Base-by-base conservation (phyloP, 64 coral and sea anemone species). In the Acropora tenuis region DNA sequence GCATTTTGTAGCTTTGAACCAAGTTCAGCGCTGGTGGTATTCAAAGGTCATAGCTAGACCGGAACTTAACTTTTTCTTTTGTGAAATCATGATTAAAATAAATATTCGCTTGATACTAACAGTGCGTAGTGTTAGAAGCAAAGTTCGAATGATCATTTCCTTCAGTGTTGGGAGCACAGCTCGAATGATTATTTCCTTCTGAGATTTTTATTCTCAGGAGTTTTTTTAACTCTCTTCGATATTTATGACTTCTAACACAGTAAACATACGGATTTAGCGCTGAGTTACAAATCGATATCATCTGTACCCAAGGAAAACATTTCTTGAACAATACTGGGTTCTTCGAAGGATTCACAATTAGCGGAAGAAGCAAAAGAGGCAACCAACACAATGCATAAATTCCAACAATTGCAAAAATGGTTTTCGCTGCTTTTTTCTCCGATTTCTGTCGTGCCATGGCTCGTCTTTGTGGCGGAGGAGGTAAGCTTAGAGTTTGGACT, bases 241-340 rank as follows among this genome's bases (percentile, higher is more conserved):
- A 80, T 60, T 60, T 80, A 13, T 60, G 78, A 50, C 49, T 59
- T 43, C 78, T 61, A n/a, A 80, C 19, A 42, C 78, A 80, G 20
- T 80, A 80, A 58, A 80, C 78, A 41, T 60, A 80, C 20, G 78
- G 78, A 80, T 80, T 80, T 52, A 80, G 78, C 1, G 78, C 78
- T 30, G 78, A 80, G n/a, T 80, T 80, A 80, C 78, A 59, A 3
- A 30, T 4, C 9, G 6, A 1, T 2, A 57, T 50, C 30, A 41
- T 42, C 12, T 17, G 30, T 0, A 80, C 53, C 78, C 78, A 80
- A 17, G 78, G 50, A 5, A 80, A 43, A 42, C 50, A 16, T 80
- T 30, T 80, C 3, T 15, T 59, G 17, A 80, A 80, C 78, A 80
- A 60, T 3, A 41, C 19, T 8, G n/a, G 48, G 0, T 80, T 59